These are phyloP conservation scores for Oryzias dopingdopingensis DNA, from an alignment of 2,797 vertebrate species.

Conservation along the genomic window DNA sequence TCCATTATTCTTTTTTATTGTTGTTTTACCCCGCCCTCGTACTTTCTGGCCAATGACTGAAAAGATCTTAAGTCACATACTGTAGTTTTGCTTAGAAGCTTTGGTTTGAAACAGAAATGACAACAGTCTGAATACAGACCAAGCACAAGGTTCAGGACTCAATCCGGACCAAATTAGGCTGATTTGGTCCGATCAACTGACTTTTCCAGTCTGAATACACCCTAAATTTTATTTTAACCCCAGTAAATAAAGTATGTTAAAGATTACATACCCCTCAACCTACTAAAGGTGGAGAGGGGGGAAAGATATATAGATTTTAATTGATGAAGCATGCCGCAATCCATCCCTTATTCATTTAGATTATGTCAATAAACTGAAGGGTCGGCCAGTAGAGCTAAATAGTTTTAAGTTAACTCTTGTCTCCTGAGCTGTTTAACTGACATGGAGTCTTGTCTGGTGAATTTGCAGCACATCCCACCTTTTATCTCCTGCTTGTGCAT, in stretches of 20 bases:
- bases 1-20: too few relatives aligned
- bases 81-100: too few relatives aligned
- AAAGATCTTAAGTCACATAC: too few relatives aligned
- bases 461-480: slow-evolving; percentile 30
- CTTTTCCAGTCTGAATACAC: too few relatives aligned
- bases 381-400: slow-evolving; percentile 43
- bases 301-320: slow-evolving; percentile 44
- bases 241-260: slow-evolving; percentile 32
- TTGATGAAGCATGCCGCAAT: slow-evolving; percentile 17
- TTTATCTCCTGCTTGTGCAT: slow-evolving; percentile 21
- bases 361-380: slow-evolving; percentile 16
- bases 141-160: too few relatives aligned
- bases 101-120: too few relatives aligned
- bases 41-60: too few relatives aligned
- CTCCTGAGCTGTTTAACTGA: slow-evolving; percentile 17
- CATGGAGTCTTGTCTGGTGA: slow-evolving; percentile 28
- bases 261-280: slow-evolving; percentile 6
- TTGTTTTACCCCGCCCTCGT: too few relatives aligned
- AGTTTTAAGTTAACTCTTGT: slow-evolving; percentile 30
- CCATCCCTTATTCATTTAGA: slow-evolving; percentile 25
- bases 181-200: too few relatives aligned
- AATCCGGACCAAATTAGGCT: too few relatives aligned
- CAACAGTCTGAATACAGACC: too few relatives aligned
- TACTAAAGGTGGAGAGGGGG: slow-evolving; percentile 28
- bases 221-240: too few relatives aligned